These are phyloP conservation scores for Glaucopsyche alexis DNA, from an alignment of 2,888 invertebrate genomes.

Conservation along the genomic window DNA sequence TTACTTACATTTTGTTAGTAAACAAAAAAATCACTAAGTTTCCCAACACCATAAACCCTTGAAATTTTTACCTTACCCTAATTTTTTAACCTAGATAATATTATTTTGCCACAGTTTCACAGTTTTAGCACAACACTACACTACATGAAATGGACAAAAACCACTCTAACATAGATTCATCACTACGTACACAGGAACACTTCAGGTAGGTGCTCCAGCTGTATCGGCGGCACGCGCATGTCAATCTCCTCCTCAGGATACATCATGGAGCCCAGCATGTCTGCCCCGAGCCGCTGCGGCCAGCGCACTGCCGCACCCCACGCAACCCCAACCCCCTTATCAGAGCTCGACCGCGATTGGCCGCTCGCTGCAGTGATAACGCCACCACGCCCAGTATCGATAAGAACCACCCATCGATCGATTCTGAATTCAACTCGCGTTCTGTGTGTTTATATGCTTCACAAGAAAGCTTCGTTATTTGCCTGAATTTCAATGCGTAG, in stretches of 20 bases:
- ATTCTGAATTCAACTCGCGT: constrained; percentile 62
- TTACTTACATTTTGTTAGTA: neutral
- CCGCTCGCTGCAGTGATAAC: constrained; percentile 62
- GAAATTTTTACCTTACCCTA: constrained; percentile 18
- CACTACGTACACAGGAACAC: constrained; percentile 85
- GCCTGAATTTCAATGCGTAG: neutral
- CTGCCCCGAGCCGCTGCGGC: constrained; percentile 61
- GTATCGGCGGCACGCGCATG: constrained; percentile 86
- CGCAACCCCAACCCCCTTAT: constrained; percentile 75
- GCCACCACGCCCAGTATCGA: constrained; percentile 66
- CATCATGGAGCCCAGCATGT: constrained; percentile 78
- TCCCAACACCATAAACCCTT: constrained; percentile 17
- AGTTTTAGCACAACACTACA: constrained; percentile 34
- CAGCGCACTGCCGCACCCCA: constrained; percentile 69
- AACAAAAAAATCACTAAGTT: neutral
- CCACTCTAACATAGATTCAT: constrained; percentile 11
- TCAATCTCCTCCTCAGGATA: constrained; percentile 71
- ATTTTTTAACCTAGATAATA: neutral
- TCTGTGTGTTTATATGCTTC: constrained; percentile 53
- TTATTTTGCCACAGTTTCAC: constrained; percentile 12
- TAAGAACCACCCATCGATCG: constrained; percentile 71
- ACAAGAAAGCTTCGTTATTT: constrained; percentile 60
- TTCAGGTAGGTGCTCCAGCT: constrained; percentile 86
- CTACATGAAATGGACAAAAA: constrained; percentile 29
- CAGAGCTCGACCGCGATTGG: constrained; percentile 62